Conservation (phyloP, 2,888 invertebrate genomes). For the Drosophila melanosoma region DNA sequence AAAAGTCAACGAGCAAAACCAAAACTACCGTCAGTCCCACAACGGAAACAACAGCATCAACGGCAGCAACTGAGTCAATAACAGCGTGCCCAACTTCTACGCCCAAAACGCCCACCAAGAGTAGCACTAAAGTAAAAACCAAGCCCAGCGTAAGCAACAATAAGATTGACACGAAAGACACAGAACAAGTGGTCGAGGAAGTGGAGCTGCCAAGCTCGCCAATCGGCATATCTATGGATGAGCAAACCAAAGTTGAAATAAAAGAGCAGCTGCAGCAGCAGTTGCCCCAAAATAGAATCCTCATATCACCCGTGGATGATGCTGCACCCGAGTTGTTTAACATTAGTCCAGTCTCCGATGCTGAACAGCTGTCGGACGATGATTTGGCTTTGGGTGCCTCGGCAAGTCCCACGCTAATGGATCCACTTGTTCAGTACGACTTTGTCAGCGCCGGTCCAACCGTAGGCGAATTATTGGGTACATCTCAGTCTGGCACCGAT, state of each 20-base stretch:
- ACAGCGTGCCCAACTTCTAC: conserved; percentile 6
- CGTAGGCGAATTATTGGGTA: conserved; percentile 38
- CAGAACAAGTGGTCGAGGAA: conserved; percentile 14
- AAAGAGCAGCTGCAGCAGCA: conserved; percentile 44
- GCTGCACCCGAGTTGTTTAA: conserved; percentile 73
- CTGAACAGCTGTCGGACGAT: conserved; percentile 82
- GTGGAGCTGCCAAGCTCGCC: conserved; percentile 11
- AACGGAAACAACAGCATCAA: conserved; percentile 4
- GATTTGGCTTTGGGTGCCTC: conserved; percentile 85
- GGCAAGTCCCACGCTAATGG: conserved; percentile 83
- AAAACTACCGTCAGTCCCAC: conserved; percentile 44
- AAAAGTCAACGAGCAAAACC: conserved; percentile 67
- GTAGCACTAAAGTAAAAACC: conserved; percentile 37
- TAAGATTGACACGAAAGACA: conserved; percentile 8
- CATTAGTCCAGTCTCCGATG: conserved; percentile 82
- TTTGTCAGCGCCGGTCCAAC: conserved; percentile 43
- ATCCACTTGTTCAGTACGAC: conserved; percentile 30
- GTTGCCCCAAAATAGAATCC: conserved; percentile 46
- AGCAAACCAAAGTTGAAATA: conserved; percentile 53
- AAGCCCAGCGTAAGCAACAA: conserved; percentile 35
- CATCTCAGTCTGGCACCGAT: conserved; percentile 18
- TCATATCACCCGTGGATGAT: conserved; percentile 57
- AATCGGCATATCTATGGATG: conserved; percentile 32
- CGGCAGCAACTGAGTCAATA: conserved; percentile 7
- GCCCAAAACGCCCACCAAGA: conserved; percentile 44